These are phyloP conservation scores for Hemiscyllium ocellatum DNA, from an alignment of 2,113 vertebrate species.

Conservation along the genomic window DNA sequence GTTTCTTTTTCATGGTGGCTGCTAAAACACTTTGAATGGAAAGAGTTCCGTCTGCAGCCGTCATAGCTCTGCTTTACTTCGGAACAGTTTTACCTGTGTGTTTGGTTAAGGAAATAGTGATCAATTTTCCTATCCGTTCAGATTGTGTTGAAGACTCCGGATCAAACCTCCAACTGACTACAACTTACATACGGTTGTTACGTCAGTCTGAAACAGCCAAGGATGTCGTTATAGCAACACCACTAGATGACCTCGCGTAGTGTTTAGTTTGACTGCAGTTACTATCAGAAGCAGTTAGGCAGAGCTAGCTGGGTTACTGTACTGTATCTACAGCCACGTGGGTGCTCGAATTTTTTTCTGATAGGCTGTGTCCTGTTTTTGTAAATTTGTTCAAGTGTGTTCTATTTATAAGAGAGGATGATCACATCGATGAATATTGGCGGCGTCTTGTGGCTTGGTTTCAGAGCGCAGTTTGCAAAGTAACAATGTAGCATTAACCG, in stretches of 20 bases:
- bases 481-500: background rate
- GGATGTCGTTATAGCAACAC: conserved; percentile 26
- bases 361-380: background rate
- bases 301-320: conserved; percentile 17
- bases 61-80: background rate
- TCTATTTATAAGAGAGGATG: background rate
- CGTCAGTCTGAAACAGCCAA: background rate
- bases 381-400: background rate
- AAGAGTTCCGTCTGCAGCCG: background rate
- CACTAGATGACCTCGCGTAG: background rate
- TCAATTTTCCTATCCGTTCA: background rate
- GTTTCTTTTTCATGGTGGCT: background rate
- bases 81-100: background rate
- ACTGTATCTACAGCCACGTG: background rate
- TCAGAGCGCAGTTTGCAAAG: background rate
- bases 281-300: background rate
- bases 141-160: background rate
- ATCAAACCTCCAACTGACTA: background rate
- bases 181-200: background rate
- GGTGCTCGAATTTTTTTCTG: background rate
- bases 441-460: background rate
- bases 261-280: conserved; percentile 12
- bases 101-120: background rate
- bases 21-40: background rate
- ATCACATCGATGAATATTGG: background rate